These are phyloP conservation scores for Bombyx mandarina DNA, from an alignment of 1,140 invertebrate genomes.

Conservation along the genomic window DNA sequence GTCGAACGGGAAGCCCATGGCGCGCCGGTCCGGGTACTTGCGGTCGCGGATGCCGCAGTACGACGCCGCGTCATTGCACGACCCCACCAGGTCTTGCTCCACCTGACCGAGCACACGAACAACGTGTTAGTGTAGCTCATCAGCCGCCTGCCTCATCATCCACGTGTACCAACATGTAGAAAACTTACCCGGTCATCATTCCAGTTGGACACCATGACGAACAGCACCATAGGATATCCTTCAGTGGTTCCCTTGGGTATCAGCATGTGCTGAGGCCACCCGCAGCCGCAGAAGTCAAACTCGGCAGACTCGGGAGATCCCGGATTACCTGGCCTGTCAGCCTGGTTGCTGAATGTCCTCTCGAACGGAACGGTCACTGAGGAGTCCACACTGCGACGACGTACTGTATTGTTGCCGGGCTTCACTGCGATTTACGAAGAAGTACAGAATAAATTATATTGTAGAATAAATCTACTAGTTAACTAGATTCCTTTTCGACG, in stretches of 20 bases:
- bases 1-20: conserved; percentile 88
- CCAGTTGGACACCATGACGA: conserved; percentile 88
- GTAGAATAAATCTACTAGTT: too few species aligned
- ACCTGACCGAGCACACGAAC: conserved; percentile 54
- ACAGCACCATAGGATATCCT: conserved; percentile 80
- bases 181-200: conserved; percentile 75
- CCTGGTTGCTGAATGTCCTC: conserved; percentile 76
- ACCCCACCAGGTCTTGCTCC: conserved; percentile 67
- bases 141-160: conserved; percentile 15
- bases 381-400: conserved; percentile 74
- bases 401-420: conserved; percentile 76
- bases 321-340: conserved; percentile 68
- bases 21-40: conserved; percentile 78
- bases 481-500: too few species aligned
- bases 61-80: conserved; percentile 79
- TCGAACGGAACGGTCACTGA: conserved; percentile 83
- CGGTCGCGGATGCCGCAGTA: conserved; percentile 83
- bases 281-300: conserved; percentile 88
- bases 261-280: conserved; percentile 90
- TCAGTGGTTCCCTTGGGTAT: conserved; percentile 80
- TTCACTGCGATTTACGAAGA: conserved; percentile 54
- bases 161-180: conserved; percentile 19
- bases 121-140: conserved; percentile 51
- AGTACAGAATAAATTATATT: too few species aligned
- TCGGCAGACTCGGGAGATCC: conserved; percentile 68